Conservation (phyloP, 2,113 vertebrate species). For the Polyodon spathula region DNA sequence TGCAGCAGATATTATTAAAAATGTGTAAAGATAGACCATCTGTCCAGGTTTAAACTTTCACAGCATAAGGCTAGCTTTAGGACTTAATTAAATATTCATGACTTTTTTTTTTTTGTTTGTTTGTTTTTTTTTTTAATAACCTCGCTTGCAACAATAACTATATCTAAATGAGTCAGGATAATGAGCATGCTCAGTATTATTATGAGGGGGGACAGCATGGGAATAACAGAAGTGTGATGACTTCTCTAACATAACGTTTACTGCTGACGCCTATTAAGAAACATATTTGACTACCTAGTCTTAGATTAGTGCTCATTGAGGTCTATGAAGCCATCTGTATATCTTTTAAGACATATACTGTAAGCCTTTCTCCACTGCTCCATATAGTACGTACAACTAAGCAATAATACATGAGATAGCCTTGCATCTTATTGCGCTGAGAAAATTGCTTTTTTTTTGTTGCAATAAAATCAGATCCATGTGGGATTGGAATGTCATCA, state of each 20-base stretch:
- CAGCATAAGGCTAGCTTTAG: background rate
- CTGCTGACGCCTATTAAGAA: no score
- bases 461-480: no score
- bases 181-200: background rate
- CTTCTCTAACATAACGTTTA: background rate
- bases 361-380: no score
- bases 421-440: no score
- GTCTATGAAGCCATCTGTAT: no score
- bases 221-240: background rate
- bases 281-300: no score
- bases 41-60: constrained; percentile 18
- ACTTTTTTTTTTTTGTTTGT: background rate
- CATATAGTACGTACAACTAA: no score
- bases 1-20: constrained; percentile 38
- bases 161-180: background rate
- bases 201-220: background rate
- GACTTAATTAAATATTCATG: constrained; percentile 2
- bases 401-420: no score
- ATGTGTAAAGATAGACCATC: constrained; percentile 30
- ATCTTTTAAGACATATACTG: no score
- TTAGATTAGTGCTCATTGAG: no score
- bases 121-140: background rate
- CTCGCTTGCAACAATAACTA: background rate
- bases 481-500: no score
- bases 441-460: no score